Base-by-base conservation (phyloP, 1,140 invertebrate genomes). In the Drosophila mauritiana region DNA sequence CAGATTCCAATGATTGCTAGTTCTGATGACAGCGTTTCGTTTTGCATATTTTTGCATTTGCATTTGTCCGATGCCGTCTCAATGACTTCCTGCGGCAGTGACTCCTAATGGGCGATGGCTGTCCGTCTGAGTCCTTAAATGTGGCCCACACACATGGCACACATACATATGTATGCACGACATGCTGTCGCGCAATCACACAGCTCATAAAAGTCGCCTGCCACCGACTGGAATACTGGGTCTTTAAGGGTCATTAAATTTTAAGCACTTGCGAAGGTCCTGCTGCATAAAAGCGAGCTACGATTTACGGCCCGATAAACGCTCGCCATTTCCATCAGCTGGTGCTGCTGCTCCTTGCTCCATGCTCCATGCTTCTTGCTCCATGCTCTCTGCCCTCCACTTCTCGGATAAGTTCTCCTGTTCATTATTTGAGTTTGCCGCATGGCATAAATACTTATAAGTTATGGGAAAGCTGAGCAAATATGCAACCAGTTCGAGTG, bases 41-140 rank as follows among this genome's bases (percentile, higher is more conserved):
- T 70, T 89, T 78, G 84, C 84, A 89, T 89, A 89, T 89, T 89
- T 89, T 89, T 89, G 84, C 84, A 89, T 89, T 89, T 89, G 84
- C 84, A 89, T 89, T 88, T 84, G 40, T n/a, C 42, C 54, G 25
- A 42, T 75, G 17, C 81, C 59, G 68, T 65, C 67, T 63, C 78
- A 79, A 82, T 86, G 82, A 85, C 82, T 82, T 86, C 76, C 57
- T 64, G 48, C 17, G 55, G 27, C 25, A 13, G 17, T 43, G 59
- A 43, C 49, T 54, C 22, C 31, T 31, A 39, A 27, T 55, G 36
- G 53, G 4, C 53, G 20, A n/a, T 15, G 61, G 11, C 10, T 53
- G 42, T 36, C 31, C 17, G 54, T 68, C 15, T 36, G 22, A 20
- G 25, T 68, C 64, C 65, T 70, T 57, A 57, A 70, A 70, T 69